Evolutionary conservation across 1,140 invertebrate species (phyloP), one percentile per base, ranked within the genome.

Genomic region (Xylocopa sonorina): DNA sequence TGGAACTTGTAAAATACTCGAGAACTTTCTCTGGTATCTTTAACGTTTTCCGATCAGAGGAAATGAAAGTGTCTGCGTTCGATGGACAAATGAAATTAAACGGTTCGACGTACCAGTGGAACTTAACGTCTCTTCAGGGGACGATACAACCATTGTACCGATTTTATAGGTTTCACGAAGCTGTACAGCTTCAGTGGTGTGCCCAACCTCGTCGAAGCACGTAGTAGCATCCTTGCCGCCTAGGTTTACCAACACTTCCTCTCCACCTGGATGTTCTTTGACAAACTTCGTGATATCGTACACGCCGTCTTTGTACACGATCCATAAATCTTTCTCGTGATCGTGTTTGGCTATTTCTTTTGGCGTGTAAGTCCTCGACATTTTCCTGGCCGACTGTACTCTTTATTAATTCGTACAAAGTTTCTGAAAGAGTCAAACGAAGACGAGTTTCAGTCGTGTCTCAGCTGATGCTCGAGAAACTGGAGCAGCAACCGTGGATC

Each of bases 201-300:
- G 97, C 0, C 97, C 97, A 71, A 98, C 95, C 88, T 97, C 96
- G 88, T 96, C 95, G 93, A 98, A 98, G 75, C 95, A 94, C 72
- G 94, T 94, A 9, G 96, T 97, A 0, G 94, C 96, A 90, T 97
- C 96, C 55, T 91, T 89, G 18, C 97, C 97, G 2, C 95, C 96
- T 80, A 95, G 94, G 82, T 96, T 95, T 27, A 97, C 76, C 63
- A 98, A 92, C 43, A 98, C 96, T 88, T 98, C 97, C 83, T 96
- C 95, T 34, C 97, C 97, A 24, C 97, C 97, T 16, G 97, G 97
- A 93, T 98, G 97, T 93, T 95, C 93, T 10, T 91, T 91, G 5
- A 94, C 62, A 74, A 95, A 95, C 51, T 89, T 88, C 0, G 93
- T 94, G 3, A 95, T 77, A 82, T 95, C 91, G 88, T 95, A 95